Percentiles rank a stretch among this genome's conserved stretches.
These are phyloP conservation scores for Dicycla oo DNA, from an alignment of 2,888 invertebrate species.

Conservation along the genomic window DNA sequence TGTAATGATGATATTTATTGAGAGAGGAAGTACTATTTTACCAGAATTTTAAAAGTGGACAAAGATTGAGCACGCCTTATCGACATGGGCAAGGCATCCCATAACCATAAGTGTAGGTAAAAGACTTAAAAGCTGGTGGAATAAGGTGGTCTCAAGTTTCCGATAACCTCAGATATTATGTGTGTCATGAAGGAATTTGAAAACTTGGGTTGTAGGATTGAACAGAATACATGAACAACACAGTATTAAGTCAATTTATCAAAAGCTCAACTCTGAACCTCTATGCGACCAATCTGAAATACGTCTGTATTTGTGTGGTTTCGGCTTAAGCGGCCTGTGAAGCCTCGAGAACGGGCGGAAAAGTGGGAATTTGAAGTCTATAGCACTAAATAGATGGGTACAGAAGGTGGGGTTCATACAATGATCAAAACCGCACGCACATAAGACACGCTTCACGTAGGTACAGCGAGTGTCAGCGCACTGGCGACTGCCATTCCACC, in stretches of 20 bases:
- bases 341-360: slow-evolving; percentile 59
- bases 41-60: too few species aligned
- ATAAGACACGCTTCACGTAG: not conserved
- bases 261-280: slow-evolving; percentile 45
- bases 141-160: too few species aligned
- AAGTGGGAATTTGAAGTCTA: slow-evolving; percentile 66
- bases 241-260: slow-evolving; percentile 22
- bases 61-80: too few species aligned
- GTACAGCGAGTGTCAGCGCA: not conserved
- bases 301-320: slow-evolving; percentile 66
- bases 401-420: slow-evolving; percentile 4
- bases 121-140: too few species aligned
- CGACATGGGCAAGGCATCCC: too few species aligned
- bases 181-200: too few species aligned
- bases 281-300: slow-evolving; percentile 51
- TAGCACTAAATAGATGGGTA: not conserved
- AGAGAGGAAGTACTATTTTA: too few species aligned
- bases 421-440: not conserved
- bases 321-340: slow-evolving; percentile 65
- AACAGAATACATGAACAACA: not conserved
- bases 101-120: too few species aligned
- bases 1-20: too few species aligned
- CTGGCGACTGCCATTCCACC: not conserved
- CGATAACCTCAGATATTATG: too few species aligned
- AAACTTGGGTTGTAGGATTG: too few species aligned